A percentile compares a stretch with the other conserved stretches of the same genome.
phyloP scores from a whole-genome alignment of 2,797 vertebrate species.

The Argya squamiceps region DNA sequence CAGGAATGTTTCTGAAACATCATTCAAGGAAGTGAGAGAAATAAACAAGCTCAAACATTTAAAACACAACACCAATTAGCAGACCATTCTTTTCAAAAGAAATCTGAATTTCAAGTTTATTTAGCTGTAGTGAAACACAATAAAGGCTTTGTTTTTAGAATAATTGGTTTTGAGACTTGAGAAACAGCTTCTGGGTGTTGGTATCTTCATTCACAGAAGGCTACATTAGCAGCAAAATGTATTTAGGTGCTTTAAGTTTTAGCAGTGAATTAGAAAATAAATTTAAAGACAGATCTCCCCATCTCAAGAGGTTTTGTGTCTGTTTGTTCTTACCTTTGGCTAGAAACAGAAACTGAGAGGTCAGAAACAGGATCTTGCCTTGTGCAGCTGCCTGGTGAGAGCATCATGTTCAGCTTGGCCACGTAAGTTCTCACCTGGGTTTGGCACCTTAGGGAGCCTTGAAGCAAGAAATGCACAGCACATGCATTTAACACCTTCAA shows the following conservation, averaged over 20 bases:
- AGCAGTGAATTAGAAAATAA: neutral
- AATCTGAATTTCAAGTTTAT: constrained; percentile 52
- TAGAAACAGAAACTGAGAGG: neutral
- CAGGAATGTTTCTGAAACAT: constrained; percentile 50
- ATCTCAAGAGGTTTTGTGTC: neutral
- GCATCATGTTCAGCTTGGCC: fast-evolving
- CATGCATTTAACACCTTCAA: neutral
- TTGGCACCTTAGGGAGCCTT: neutral
- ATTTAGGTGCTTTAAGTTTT: neutral
- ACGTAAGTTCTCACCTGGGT: fast-evolving
- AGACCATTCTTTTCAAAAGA: constrained; percentile 47
- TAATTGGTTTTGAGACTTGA: neutral
- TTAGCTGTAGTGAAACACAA: constrained; percentile 31
- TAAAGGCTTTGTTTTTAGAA: neutral
- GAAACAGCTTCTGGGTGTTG: neutral
- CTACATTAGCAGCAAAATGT: neutral
- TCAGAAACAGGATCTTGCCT: neutral
- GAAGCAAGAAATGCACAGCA: neutral
- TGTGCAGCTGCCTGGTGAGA: neutral
- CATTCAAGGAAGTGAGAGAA: constrained; percentile 58
- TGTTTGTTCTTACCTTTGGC: neutral
- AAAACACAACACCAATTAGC: constrained; percentile 69
- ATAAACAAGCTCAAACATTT: constrained; percentile 72
- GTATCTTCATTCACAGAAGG: neutral
- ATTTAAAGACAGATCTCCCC: neutral